Evolutionary conservation across 2,888 invertebrate species (phyloP).

Genomic region (Lottia gigantea): DNA sequence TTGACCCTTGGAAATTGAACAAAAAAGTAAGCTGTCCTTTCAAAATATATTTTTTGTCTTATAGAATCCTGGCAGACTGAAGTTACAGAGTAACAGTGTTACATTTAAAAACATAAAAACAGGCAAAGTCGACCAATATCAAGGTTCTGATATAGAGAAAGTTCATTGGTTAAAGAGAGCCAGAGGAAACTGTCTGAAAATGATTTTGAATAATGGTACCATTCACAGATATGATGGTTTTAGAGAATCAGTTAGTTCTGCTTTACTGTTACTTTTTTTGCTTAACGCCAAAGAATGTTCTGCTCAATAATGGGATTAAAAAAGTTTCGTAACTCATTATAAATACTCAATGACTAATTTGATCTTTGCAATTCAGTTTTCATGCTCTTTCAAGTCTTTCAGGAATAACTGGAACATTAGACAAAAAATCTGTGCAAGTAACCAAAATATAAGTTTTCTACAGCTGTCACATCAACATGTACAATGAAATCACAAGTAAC

Average conservation of each 20-base stretch:
- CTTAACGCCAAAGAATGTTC: too few relatives aligned
- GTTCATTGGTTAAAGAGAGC: constrained; percentile 94
- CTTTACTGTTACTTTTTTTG: background rate
- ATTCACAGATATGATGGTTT: constrained; percentile 94
- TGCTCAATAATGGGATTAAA: background rate
- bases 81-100: constrained; percentile 89
- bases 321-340: too few relatives aligned
- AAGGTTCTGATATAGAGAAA: constrained; percentile 85
- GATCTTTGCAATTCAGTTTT: too few relatives aligned
- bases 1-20: too few relatives aligned
- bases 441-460: too few relatives aligned
- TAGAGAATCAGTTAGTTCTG: constrained; percentile 80
- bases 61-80: constrained; percentile 90
- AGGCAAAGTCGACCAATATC: constrained; percentile 93
- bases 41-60: constrained; percentile 48
- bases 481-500: too few relatives aligned
- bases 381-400: too few relatives aligned
- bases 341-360: too few relatives aligned
- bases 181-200: constrained; percentile 87
- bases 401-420: too few relatives aligned
- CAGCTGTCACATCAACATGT: too few relatives aligned
- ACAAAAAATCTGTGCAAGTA: too few relatives aligned
- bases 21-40: too few relatives aligned
- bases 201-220: constrained; percentile 89
- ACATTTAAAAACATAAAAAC: constrained; percentile 96